A percentile compares a stretch with the other conserved stretches of the same genome.
Conservation (phyloP, 2,797 vertebrate genomes). For the Pangasius larnaudii region DNA sequence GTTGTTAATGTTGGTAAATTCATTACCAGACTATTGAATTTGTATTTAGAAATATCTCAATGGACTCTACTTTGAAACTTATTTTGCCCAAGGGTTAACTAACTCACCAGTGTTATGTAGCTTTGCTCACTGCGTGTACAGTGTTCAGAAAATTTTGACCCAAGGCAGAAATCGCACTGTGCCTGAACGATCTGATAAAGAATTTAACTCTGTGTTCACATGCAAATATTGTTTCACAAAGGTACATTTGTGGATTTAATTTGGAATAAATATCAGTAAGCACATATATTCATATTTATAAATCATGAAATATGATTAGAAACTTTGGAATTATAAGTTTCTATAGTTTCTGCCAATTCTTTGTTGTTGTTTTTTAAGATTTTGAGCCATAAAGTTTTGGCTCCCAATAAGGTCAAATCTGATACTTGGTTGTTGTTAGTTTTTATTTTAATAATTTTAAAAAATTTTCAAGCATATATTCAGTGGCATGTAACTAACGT, state of each 20-base stretch:
- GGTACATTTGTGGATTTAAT: not conserved
- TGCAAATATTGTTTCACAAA: not conserved
- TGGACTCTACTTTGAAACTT: not conserved
- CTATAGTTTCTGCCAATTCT: not conserved
- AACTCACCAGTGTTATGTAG: too few species aligned
- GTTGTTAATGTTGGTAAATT: not conserved
- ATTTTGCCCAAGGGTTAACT: not conserved
- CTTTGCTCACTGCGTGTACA: not conserved
- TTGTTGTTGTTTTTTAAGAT: not conserved
- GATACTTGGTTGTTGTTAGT: not conserved
- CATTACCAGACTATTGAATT: not conserved
- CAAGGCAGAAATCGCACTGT: not conserved
- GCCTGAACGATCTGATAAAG: not conserved
- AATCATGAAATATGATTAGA: not conserved
- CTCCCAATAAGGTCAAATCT: not conserved
- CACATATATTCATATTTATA: not conserved
- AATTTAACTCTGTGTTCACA: not conserved
- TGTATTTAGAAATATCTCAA: not conserved
- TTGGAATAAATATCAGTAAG: too few species aligned
- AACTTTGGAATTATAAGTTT: not conserved
- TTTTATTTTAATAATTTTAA: not conserved
- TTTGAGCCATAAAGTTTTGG: not conserved
- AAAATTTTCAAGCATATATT: not conserved
- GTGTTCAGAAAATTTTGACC: not conserved
- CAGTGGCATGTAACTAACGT: not conserved